Evolutionary conservation across 2,888 invertebrate species (phyloP), one percentile per base, ranked within the genome.

Genomic region (Xestia sexstrigata): DNA sequence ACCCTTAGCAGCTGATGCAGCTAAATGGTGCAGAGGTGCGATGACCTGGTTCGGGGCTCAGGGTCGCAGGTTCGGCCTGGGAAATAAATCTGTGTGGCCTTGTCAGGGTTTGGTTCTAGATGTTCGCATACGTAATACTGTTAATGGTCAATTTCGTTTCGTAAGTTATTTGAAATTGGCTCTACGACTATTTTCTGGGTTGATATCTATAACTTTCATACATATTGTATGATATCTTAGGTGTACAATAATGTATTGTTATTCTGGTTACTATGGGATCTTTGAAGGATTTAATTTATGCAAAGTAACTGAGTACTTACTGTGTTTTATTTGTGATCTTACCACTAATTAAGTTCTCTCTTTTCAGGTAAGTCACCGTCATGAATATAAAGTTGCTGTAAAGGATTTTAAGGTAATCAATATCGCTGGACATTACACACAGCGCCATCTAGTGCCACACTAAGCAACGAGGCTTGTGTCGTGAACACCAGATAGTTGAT

Each of bases 291-390:
- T 69, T 0, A 11, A 26, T 39, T 55, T n/a, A 8, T 55, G 39
- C 8, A 58, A 69, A 70, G 20, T 30, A 49, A 52, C n/a, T 23
- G 15, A 26, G 13, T 6, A 13, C 8, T n/a, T 2, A 13, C 13
- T 35, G 45, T 70, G 5, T 13, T 30, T 55, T 13, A 1, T 0
- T 35, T 63, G 3, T n/a, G 7, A 63, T 69, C 15, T 15, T 35
- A 62, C 5, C 15, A 63, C 15, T 47, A 58, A 71, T n/a, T 7
- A 0, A 6, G 0, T 52, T 76, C 6, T n/a, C 23, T 66, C 17
- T 68, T 82, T 82, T 62, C 81, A 82, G 82, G 82, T 82, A 82
- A 82, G 82, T 82, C 15, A 20, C n/a, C 47, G 62, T 15, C 13
- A 39, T 47, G 4, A 47, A 30, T 30, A 67, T 15, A 11, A 39